phyloP scores from a whole-genome alignment of 23 tunicate species.

The Ascidia mentula region DNA sequence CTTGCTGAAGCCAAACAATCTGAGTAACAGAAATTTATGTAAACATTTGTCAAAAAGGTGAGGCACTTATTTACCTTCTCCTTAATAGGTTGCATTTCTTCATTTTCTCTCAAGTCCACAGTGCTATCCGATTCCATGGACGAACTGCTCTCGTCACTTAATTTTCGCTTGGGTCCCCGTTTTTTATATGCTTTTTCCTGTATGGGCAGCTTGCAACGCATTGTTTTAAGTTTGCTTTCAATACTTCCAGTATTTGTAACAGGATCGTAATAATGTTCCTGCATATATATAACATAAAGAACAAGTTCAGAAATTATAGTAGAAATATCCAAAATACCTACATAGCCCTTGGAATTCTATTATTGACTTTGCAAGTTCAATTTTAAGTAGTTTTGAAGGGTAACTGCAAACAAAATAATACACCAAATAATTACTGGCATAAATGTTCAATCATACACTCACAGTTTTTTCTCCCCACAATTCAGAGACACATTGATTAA shows the following conservation, averaged over 20 bases:
- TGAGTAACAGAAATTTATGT: neutral
- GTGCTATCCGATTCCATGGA: slow-evolving; percentile 16
- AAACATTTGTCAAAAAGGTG: neutral
- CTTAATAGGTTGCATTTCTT: slow-evolving; percentile 8
- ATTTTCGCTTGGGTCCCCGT: neutral
- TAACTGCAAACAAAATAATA: slow-evolving; percentile 3
- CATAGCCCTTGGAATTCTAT: slow-evolving; percentile 3
- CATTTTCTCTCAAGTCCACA: slow-evolving; percentile 5
- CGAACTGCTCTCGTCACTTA: neutral
- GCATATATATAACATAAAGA: neutral
- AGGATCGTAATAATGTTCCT: slow-evolving; percentile 14
- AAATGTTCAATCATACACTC: neutral
- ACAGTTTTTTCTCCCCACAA: slow-evolving; percentile 5
- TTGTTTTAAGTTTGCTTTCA: slow-evolving; percentile 10
- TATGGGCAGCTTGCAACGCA: slow-evolving; percentile 1
- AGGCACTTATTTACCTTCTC: neutral
- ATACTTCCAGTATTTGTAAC: neutral
- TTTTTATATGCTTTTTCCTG: slow-evolving; percentile 15
- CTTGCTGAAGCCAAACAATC: slow-evolving; percentile 6
- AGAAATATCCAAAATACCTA: neutral
- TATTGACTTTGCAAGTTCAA: slow-evolving; percentile 12
- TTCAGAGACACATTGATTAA: neutral
- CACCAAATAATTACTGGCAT: neutral
- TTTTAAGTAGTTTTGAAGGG: slow-evolving; percentile 6
- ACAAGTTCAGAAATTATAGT: neutral